phyloP scores from a whole-genome alignment of 92 coral and sea anemone genomes.

The Porites evermanni region DNA sequence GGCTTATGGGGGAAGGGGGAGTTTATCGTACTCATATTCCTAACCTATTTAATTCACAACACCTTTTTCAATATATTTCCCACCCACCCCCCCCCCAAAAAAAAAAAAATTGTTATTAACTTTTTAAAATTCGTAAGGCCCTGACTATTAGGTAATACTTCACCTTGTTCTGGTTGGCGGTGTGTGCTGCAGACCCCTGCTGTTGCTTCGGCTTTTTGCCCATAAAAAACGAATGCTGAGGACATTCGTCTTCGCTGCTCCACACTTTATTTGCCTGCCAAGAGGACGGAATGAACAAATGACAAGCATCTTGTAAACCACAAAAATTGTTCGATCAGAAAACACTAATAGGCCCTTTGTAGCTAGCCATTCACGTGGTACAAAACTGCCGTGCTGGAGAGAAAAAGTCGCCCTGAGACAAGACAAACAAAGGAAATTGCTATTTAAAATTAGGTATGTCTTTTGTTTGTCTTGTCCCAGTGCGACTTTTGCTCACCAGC shows the following conservation, averaged over 20 bases:
- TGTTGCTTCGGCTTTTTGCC: conserved; percentile 7
- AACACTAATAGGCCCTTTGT: neutral
- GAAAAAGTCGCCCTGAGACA: neutral
- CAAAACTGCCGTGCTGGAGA: neutral
- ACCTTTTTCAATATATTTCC: neutral
- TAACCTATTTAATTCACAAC: too few relatives aligned
- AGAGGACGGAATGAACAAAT: neutral
- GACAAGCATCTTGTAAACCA: neutral
- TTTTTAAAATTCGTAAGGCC: neutral
- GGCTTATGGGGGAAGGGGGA: too few relatives aligned
- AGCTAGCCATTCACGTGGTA: neutral
- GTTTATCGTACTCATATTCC: neutral
- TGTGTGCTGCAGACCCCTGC: conserved; percentile 7
- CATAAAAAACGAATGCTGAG: conserved; percentile 11
- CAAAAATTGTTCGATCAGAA: neutral
- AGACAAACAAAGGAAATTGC: neutral
- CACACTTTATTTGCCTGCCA: conserved; percentile 6
- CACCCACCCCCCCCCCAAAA: neutral
- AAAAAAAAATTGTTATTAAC: neutral
- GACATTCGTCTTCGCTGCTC: conserved; percentile 11
- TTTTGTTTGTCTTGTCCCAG: too few relatives aligned
- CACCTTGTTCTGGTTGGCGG: conserved; percentile 14
- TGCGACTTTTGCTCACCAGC: too few relatives aligned
- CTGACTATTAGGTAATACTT: neutral
- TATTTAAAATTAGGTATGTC: too few relatives aligned